Percentiles rank a stretch among this genome's conserved stretches.
Evolutionary conservation across 2,113 vertebrate genomes (phyloP).

Genomic region (Aphelocoma coerulescens): DNA sequence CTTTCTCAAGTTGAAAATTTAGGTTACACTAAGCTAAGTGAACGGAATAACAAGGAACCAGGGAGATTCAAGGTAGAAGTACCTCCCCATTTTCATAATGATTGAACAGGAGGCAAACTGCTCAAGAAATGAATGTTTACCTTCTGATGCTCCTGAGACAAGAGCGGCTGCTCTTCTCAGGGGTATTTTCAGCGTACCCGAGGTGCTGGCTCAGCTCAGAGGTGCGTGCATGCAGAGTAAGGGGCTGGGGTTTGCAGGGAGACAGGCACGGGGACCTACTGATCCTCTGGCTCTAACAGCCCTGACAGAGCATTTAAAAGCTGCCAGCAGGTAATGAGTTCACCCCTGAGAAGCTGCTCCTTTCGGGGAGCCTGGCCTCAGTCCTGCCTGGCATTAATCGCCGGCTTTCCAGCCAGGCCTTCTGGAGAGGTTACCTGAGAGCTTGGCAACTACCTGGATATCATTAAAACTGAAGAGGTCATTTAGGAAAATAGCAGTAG

Average conservation of each 20-base stretch:
- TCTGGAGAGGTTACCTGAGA: neutral
- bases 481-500: neutral
- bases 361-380: neutral
- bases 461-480: neutral
- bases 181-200: accelerated
- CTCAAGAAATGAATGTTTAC: neutral
- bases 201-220: neutral
- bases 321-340: neutral
- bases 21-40: neutral
- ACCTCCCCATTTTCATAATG: neutral
- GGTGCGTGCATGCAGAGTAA: accelerated
- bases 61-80: neutral
- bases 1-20: neutral
- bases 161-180: neutral
- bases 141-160: neutral
- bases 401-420: neutral
- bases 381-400: neutral
- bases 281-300: neutral
- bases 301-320: neutral
- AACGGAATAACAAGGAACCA: neutral
- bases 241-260: neutral
- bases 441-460: neutral
- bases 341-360: neutral
- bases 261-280: accelerated
- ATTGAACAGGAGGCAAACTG: neutral